Evolutionary conservation across 2,888 invertebrate species (phyloP), one percentile per base, ranked within the genome.

Genomic region (Ophion ventricosus): DNA sequence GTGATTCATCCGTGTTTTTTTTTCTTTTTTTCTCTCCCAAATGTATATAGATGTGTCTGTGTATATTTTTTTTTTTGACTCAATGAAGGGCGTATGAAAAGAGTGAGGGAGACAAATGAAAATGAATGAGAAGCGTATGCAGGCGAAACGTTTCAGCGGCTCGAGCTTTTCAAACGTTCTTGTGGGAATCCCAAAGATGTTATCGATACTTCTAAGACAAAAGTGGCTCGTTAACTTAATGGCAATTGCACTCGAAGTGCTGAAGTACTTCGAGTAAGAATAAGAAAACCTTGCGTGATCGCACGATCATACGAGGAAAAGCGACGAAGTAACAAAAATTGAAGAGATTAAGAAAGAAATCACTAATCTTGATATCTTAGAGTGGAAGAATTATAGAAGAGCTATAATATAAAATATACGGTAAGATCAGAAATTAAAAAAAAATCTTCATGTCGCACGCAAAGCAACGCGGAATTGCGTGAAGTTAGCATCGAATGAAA

Each of bases 21-120:
- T 67, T 25, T 35, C 57, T 73, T 67, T 29, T 35, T 1, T 23
- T 70, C 17, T 64, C 54, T 54, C 29, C 35, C 61, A 66, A 80
- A 57, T 87, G 84, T 87, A 85, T 84, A 85, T 86, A 86, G 82
- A 84, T 79, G 79, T 83, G 80, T 85, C 83, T 81, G 84, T 83
- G 80, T 85, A 72, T 82, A 83, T 82, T 85, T 87, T 85, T 80
- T 85, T 84, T 82, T 73, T 26, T 64, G 80, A 80, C 54, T 70
- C 81, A 81, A 84, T 59, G 74, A 43, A 54, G 75, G 40, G 77
- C 77, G 81, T 78, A 69, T 80, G 84, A 77, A 70, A 69, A 80
- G 66, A 78, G 25, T 69, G 35, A 35, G 35, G 35, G 23, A 11
- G 25, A 63, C 23, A 75, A 80, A 54, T 14, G 57, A 49, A 54